These are phyloP conservation scores for Drosophila simulans DNA, from an alignment of 1,140 invertebrate genomes.

Conservation along the genomic window DNA sequence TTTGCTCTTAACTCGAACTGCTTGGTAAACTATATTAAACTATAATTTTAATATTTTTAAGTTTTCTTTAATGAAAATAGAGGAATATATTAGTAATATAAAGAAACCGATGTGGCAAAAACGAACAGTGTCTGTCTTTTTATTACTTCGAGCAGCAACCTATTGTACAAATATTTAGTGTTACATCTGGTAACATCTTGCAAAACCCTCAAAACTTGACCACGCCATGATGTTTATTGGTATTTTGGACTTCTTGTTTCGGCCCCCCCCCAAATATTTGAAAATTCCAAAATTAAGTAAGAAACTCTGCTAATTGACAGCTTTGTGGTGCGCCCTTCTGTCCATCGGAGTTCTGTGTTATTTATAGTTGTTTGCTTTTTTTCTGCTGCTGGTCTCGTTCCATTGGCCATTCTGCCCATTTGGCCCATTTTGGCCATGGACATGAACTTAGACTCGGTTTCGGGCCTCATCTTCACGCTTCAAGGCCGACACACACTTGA, in stretches of 20 bases:
- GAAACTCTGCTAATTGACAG: slow-evolving; percentile 43
- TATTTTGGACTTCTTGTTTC: not conserved
- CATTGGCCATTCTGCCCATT: slow-evolving; percentile 38
- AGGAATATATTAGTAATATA: no score
- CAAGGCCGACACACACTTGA: slow-evolving; percentile 59
- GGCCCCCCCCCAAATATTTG: not conserved
- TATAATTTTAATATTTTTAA: no score
- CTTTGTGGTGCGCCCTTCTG: slow-evolving; percentile 32
- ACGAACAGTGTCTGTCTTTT: no score
- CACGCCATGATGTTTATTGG: not conserved
- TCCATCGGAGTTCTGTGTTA: slow-evolving; percentile 28
- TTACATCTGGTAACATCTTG: not conserved
- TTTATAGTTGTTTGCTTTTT: slow-evolving; percentile 35
- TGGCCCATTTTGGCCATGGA: slow-evolving; percentile 32
- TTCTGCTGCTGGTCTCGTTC: slow-evolving; percentile 9
- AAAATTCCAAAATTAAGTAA: slow-evolving; percentile 31
- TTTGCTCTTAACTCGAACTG: slow-evolving; percentile 33
- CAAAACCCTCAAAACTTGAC: not conserved
- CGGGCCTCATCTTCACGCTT: slow-evolving; percentile 51
- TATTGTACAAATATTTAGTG: not conserved
- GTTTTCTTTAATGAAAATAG: no score
- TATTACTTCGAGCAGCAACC: no score
- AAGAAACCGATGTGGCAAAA: no score
- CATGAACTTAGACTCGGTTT: slow-evolving; percentile 34
- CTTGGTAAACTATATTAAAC: no score